These are phyloP conservation scores for Caenorhabditis remanei DNA, from an alignment of 1,140 invertebrate genomes.

Conservation along the genomic window DNA sequence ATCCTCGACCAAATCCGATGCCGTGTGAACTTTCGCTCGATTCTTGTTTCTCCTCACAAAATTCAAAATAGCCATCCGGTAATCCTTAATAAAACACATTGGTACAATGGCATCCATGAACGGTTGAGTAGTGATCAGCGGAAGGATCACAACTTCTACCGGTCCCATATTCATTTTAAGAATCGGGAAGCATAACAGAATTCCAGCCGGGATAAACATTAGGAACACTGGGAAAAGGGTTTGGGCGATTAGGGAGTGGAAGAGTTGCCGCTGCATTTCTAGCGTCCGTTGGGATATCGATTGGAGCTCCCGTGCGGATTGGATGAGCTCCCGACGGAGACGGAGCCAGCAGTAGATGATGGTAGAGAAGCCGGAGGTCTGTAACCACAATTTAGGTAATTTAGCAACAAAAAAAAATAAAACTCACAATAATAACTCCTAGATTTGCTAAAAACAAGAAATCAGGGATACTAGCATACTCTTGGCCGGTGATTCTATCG, in stretches of 20 bases:
- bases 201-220: constrained; percentile 31
- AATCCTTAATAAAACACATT: constrained; percentile 12
- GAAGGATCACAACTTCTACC: background rate
- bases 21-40: too few species aligned
- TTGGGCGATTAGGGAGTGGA: constrained; percentile 5
- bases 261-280: constrained; percentile 11
- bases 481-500: background rate
- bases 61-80: constrained; percentile 3
- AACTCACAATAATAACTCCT: constrained; percentile 5
- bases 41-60: background rate
- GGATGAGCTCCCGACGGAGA: background rate
- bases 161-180: background rate
- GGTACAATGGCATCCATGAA: constrained; percentile 36
- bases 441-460: background rate
- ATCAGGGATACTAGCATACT: background rate
- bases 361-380: background rate
- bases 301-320: background rate
- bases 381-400: background rate
- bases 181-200: background rate
- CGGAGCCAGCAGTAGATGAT: background rate
- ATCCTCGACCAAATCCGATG: too few species aligned
- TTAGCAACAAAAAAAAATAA: too few species aligned
- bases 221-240: constrained; percentile 18
- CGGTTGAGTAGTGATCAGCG: constrained; percentile 1
- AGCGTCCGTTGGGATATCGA: background rate